Percentiles rank a stretch among this genome's conserved stretches.
These are phyloP conservation scores for Mus spretus DNA, from an alignment of 2,797 vertebrate species.

Conservation along the genomic window DNA sequence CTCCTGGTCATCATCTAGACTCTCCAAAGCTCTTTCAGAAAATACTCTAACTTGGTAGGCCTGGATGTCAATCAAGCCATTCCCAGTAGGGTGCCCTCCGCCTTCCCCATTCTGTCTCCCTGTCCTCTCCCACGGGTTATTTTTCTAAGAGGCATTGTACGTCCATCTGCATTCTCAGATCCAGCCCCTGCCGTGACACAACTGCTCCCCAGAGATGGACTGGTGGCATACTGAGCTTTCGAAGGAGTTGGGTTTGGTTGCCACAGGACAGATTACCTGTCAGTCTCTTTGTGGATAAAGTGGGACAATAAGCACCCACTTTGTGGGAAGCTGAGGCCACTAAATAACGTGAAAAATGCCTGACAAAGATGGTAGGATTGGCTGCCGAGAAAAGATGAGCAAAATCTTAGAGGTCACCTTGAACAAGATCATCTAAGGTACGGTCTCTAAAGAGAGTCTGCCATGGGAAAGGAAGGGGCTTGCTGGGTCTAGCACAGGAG, in stretches of 20 bases:
- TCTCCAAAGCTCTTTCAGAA: not conserved
- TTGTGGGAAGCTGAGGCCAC: not conserved
- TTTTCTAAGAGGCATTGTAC: not conserved
- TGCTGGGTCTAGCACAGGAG: not conserved
- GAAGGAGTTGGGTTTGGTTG: not conserved
- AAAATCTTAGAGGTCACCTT: not conserved
- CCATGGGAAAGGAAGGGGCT: not conserved
- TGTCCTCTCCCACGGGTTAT: not conserved
- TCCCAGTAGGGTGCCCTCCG: fast-evolving
- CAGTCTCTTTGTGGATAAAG: not conserved
- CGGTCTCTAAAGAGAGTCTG: not conserved
- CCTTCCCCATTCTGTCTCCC: not conserved
- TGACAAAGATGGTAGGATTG: not conserved
- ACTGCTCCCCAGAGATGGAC: fast-evolving
- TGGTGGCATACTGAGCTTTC: not conserved
- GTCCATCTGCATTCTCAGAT: not conserved
- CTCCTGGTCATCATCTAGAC: not conserved
- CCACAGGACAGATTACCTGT: not conserved
- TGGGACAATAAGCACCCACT: not conserved
- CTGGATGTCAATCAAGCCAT: not conserved
- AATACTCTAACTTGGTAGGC: not conserved
- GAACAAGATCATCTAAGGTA: not conserved
- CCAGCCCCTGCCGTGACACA: not conserved
- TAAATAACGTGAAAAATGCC: not conserved
- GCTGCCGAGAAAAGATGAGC: not conserved